These are phyloP conservation scores for Mesoclemmys tuberculata DNA, from an alignment of 2,113 vertebrate genomes.

Conservation along the genomic window DNA sequence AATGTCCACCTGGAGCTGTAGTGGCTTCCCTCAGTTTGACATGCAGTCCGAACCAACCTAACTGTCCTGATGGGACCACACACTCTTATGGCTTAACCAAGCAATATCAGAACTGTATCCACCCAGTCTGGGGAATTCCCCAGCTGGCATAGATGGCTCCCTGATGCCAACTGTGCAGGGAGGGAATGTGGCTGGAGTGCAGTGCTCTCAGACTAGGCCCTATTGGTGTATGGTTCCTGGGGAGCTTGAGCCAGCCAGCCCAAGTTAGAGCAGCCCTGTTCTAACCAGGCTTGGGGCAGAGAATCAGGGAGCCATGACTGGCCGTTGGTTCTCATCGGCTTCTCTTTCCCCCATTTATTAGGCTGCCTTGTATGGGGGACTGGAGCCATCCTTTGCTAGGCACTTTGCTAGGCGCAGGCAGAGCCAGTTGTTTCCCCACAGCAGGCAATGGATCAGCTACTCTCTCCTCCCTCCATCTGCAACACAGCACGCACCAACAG, in stretches of 20 bases:
- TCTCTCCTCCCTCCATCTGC: neutral
- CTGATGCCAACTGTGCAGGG: neutral
- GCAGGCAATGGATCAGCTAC: too few relatives aligned
- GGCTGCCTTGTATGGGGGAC: neutral
- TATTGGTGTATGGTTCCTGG: neutral
- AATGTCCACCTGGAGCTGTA: neutral
- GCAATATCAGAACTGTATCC: neutral
- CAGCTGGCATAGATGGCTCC: neutral
- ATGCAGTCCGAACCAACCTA: neutral
- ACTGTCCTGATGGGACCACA: neutral
- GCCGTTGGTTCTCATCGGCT: neutral
- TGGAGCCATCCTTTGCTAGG: neutral
- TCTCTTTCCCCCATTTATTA: neutral
- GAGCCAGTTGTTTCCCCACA: neutral
- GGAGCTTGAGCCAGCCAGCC: neutral
- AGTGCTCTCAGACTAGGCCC: neutral
- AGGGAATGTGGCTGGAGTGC: neutral
- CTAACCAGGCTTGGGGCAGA: neutral
- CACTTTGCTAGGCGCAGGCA: neutral
- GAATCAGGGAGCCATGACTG: neutral
- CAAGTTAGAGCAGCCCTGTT: neutral
- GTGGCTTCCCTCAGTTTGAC: neutral
- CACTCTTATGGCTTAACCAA: neutral
- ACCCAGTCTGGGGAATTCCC: neutral
- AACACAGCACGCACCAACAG: neutral